Conservation (phyloP, 2,797 vertebrate genomes). For the Crax fasciolata region DNA sequence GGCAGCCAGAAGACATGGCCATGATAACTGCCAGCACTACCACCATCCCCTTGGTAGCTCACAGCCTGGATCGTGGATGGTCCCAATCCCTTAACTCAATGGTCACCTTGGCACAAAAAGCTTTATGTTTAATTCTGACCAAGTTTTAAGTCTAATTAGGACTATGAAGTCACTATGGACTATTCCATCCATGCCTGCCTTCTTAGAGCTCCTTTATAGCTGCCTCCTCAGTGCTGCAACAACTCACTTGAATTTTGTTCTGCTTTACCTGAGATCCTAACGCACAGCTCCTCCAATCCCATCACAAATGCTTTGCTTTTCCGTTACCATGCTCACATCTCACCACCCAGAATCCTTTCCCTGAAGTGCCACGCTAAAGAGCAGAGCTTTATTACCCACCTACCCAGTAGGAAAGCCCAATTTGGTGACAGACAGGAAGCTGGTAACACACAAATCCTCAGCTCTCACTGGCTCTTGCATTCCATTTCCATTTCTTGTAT, state of each 20-base stretch:
- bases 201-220: not conserved
- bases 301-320: not conserved
- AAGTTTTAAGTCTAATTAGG: not conserved
- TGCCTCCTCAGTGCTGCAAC: not conserved
- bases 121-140: not conserved
- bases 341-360: not conserved
- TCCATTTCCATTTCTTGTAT: not conserved
- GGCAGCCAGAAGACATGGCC: not conserved
- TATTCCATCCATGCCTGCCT: not conserved
- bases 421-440: not conserved
- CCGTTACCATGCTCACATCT: too few relatives aligned
- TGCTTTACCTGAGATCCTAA: not conserved
- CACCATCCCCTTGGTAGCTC: not conserved
- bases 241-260: not conserved
- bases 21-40: not conserved
- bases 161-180: not conserved
- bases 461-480: not conserved
- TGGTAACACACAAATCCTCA: not conserved
- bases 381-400: not conserved
- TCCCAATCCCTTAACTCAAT: not conserved
- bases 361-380: too few relatives aligned
- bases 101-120: not conserved
- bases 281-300: not conserved
- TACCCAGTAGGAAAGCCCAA: not conserved
- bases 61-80: accelerated